These are phyloP conservation scores for Rhopalosiphum nymphaeae DNA, from an alignment of 2,888 invertebrate genomes.

Conservation along the genomic window DNA sequence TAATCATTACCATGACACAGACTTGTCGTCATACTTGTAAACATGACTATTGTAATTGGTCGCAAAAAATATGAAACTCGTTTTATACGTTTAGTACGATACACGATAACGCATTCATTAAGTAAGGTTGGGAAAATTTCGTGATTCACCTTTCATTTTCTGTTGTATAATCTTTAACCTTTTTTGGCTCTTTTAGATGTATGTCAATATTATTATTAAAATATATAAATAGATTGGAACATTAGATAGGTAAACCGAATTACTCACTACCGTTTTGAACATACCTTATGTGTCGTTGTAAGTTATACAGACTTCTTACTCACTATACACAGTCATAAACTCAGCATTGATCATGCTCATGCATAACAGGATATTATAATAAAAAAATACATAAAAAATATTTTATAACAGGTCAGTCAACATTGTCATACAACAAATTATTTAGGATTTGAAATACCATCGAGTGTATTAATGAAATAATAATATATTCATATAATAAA, in stretches of 20 bases:
- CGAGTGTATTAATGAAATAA: not conserved
- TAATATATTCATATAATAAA: not conserved
- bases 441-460: not conserved
- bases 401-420: not conserved
- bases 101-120: not conserved
- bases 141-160: constrained; percentile 8
- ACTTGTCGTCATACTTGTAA: not conserved
- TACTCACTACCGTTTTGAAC: not conserved
- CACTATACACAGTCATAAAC: not conserved
- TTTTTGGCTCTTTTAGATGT: not conserved
- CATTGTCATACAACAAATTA: not conserved
- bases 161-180: not conserved
- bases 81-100: not conserved
- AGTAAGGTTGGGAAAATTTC: constrained; percentile 9
- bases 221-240: not conserved
- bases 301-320: not conserved
- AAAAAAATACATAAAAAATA: not conserved
- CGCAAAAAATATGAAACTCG: not conserved
- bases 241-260: not conserved
- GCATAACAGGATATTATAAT: not conserved
- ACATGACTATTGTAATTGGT: not conserved
- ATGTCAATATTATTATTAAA: not conserved
- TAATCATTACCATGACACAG: not conserved
- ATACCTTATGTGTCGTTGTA: not conserved
- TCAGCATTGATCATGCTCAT: not conserved